These are phyloP conservation scores for Steinernema feltiae DNA, from an alignment of 1,140 invertebrate genomes.

Conservation along the genomic window DNA sequence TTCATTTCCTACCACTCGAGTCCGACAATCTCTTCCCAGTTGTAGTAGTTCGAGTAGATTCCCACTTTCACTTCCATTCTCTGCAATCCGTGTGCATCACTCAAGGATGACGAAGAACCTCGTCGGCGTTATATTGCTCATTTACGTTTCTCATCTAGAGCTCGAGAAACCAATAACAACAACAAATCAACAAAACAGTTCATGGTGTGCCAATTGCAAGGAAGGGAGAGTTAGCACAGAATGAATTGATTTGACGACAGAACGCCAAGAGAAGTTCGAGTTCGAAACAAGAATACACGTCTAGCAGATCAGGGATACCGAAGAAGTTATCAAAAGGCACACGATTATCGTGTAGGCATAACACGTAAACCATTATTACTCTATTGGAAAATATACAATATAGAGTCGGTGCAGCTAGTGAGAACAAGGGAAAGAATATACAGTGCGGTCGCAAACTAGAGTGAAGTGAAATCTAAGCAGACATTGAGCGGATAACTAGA, in stretches of 20 bases:
- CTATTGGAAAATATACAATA: no score
- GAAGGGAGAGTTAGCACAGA: not conserved
- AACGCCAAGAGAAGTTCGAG: not conserved
- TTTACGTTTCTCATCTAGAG: no score
- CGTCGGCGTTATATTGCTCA: no score
- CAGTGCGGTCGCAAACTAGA: no score
- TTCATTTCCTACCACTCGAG: slow-evolving; percentile 15
- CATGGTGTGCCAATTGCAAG: not conserved
- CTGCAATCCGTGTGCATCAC: no score
- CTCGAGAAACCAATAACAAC: slow-evolving; percentile 13
- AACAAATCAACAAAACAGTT: slow-evolving; percentile 13
- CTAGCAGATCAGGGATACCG: not conserved
- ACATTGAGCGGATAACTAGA: no score
- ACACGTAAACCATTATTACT: not conserved
- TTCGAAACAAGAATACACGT: not conserved
- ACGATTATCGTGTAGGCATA: not conserved
- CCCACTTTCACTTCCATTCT: slow-evolving; percentile 20
- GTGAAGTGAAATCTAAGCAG: no score
- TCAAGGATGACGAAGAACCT: no score
- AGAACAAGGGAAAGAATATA: no score
- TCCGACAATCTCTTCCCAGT: slow-evolving; percentile 33
- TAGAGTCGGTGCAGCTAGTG: no score
- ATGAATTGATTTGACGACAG: not conserved
- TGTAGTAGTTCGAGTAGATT: slow-evolving; percentile 34
- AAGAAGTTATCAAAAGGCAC: not conserved